Conservation (phyloP, 2,888 invertebrate species). For the Pterobdella sp. region DNA sequence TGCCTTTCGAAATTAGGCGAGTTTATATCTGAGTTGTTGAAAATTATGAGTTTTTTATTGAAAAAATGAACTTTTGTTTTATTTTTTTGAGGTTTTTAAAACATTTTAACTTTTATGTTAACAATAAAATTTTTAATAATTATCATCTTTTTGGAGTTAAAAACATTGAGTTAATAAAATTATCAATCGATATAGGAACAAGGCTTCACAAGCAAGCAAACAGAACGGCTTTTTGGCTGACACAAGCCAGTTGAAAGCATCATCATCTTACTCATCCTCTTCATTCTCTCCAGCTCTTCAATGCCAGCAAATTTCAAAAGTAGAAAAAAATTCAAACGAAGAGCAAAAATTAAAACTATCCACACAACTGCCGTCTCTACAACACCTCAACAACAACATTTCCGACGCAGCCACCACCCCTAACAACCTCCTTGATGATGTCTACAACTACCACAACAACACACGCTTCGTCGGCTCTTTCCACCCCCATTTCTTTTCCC, state of each 20-base stretch:
- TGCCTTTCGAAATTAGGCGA: background rate
- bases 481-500: conserved; percentile 25
- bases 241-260: background rate
- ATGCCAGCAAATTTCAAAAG: background rate
- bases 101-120: background rate
- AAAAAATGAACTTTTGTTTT: background rate
- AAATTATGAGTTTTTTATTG: background rate
- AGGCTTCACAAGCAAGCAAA: background rate
- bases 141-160: background rate
- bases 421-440: background rate
- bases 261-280: background rate
- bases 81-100: background rate
- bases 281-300: background rate
- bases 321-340: background rate
- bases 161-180: background rate
- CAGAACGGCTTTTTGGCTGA: background rate
- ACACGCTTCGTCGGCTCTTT: conserved; percentile 19
- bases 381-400: conserved; percentile 3
- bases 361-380: background rate
- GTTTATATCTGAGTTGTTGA: background rate
- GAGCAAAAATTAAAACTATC: conserved; percentile 1
- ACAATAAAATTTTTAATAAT: background rate
- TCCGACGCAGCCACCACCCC: background rate
- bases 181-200: background rate
- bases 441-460: conserved; percentile 3